Base-by-base conservation (phyloP, 64 coral and sea anemone species). In the Actinia equina region DNA sequence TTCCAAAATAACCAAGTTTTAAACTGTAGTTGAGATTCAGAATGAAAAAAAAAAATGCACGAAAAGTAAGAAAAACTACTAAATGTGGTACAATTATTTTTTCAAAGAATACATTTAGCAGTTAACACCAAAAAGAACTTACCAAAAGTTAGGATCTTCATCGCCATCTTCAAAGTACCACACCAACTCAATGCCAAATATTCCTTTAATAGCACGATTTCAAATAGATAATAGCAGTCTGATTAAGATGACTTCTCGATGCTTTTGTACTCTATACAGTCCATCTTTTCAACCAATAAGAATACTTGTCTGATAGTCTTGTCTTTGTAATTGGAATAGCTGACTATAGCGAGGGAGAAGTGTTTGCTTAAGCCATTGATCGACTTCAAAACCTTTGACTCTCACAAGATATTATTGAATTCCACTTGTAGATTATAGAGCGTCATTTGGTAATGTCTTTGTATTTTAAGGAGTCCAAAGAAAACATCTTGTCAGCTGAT, bases 401-500 rank as follows among this genome's bases (percentile, higher is more conserved):
- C 23, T 74, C 10, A 41, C 6, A 18, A n/a, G 13, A 30, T 0
- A 30, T 74, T 41, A 37, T 30, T 27, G 69, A 26, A 74, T 74
- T 74, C 69, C 69, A 2, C 9, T 74, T 25, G 2, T 41, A 74
- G 69, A 74, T 74, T 1, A 74, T 41, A 41, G 42, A 74, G 69
- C 69, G 69, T 74, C 42, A 74, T 74, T 74, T 74, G 69, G 27
- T 37, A 74, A 74, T 74, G 11, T 41, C 69, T 74, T 74, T 74
- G 69, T 74, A 74, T 74, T 74, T 74, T 74, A 74, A 74, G 69
- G 42, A 74, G 27, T 41, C 26, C 69, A 30, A 74, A 37, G 69
- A 74, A 30, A 74, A 74, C 69, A 74, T 74, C 26, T 42, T 74
- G 69, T 74, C 69, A 74, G 23, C 12, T 10, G 1, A 15, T 74